phyloP scores from a whole-genome alignment of 30 jellyfish, hydroid and myxozoan species.

The Chrysaora quinquecirrha region DNA sequence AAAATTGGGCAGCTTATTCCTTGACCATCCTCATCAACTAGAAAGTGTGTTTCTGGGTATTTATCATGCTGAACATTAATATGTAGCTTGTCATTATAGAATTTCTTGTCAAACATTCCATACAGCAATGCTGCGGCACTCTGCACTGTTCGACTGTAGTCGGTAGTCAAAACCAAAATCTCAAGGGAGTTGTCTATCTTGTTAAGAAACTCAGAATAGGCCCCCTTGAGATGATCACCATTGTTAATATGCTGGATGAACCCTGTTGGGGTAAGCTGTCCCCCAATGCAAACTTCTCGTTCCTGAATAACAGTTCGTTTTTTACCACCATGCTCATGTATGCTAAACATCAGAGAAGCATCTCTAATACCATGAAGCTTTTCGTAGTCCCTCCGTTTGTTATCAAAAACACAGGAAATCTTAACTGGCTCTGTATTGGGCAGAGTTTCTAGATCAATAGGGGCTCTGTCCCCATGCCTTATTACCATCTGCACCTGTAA shows the following conservation, averaged over 20 bases:
- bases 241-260: conserved; percentile 76
- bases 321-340: conserved; percentile 46
- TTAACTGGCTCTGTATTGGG: conserved; percentile 88
- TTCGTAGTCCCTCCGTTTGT: conserved; percentile 12
- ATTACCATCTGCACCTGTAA: conserved; percentile 80
- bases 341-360: conserved; percentile 35
- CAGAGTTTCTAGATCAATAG: conserved; percentile 74
- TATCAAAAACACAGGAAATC: conserved; percentile 69
- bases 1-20: conserved; percentile 65
- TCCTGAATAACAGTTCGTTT: conserved; percentile 52
- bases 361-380: conserved; percentile 39
- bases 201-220: conserved; percentile 44
- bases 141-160: conserved; percentile 90
- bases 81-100: neutral
- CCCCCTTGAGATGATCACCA: conserved; percentile 69
- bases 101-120: conserved; percentile 69
- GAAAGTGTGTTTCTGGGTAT: conserved; percentile 74
- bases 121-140: conserved; percentile 90
- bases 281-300: conserved; percentile 71
- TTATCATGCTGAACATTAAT: conserved; percentile 71
- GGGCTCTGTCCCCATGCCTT: conserved; percentile 98
- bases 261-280: conserved; percentile 96
- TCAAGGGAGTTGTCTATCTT: conserved; percentile 14
- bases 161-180: conserved; percentile 74
- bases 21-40: conserved; percentile 41